Evolutionary conservation across 2,113 vertebrate genomes (phyloP), one percentile per base, ranked within the genome.

Genomic region (Dromaius novaehollandiae): DNA sequence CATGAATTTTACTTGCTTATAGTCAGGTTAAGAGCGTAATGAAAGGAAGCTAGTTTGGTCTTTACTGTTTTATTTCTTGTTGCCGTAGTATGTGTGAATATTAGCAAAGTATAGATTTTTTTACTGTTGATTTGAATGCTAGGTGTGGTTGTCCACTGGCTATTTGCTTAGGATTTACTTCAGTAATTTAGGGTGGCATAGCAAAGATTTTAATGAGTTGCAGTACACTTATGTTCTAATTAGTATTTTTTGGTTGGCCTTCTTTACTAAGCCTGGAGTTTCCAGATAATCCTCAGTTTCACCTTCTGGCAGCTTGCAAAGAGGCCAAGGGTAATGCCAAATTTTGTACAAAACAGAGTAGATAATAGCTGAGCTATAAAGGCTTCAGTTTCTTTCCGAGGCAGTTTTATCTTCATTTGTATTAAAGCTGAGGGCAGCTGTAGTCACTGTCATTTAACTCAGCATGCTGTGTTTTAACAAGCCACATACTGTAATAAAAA

Each of bases 381-480:
- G n/a, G 79, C 48, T 53, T 85, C 25, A n/a, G 11, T 77, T n/a
- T 69, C 51, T 94, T 90, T 89, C 48, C 34, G 84, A 38, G 55
- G 63, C 10, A 46, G 7, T 80, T 87, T 26, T 69, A 1, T 86
- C 78, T 80, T 95, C 48, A 46, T 20, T 87, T 81, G n/a, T 65
- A 26, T 86, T 85, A 64, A 91, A 88, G 30, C 91, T 58, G 75
- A 83, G 46, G 79, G 64, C 89, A 95, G 75, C 90, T 95, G 79
- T 63, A 88, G n/a, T 80, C 24, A 25, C 55, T 80, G 3, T 61
- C 85, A 82, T 63, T 90, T 89, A 86, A 78, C 71, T 93, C 92
- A 83, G 86, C 88, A 81, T 93, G 88, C 61, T 92, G 20, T 75
- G n/a, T 90, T 96, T 88, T 96, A 95, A 94, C 2, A 3, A 93